Evolutionary conservation across 2,888 invertebrate species (phyloP), one percentile per base, ranked within the genome.

Genomic region (Tromatobia lineatoria): DNA sequence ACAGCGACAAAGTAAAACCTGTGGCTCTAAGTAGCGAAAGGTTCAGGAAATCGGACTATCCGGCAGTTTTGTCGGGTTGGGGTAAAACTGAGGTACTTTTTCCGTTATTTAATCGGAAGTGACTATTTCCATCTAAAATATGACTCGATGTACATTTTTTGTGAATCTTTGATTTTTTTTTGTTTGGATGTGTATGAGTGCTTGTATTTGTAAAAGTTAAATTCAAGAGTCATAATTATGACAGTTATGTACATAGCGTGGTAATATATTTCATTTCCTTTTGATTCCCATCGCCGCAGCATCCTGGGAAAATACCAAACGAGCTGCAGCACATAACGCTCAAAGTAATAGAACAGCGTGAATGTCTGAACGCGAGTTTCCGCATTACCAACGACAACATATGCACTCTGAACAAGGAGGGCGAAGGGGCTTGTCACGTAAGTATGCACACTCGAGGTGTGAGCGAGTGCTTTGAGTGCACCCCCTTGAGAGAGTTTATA

Each of bases 391-490:
- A 93, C 4, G 91, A 93, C 0, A 95, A 96, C 90, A 95, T 96
- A 86, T 96, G 96, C 88, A 95, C 96, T 0, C 91, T 95, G 18
- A 95, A 95, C 42, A 94, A 94, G 88, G 89, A 91, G 61, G 96
- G 96, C 0, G 95, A 96, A 93, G 96, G 96, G 0, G 95, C 96
- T 85, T 96, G 96, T 88, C 95, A 95, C 88, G 96, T 95, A 90
- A 95, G 95, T 92, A 80, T 75, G 80, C 57, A 13, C 64, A 66
- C 59, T 86, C 66, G 73, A 83, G 64, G 45, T 59, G 6, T 29
- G 59, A 64, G 38, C 64, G 47, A 59, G 42, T 69, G 69, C 61
- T 79, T 57, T 50, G 57, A 64, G 70, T 64, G 79, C 42, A 38
- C 59, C 59, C 20, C 34, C 59, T 82, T 42, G 8, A 34, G n/a